Percentiles rank a stretch among this genome's conserved stretches.
These are phyloP conservation scores for Gallinago media DNA, from an alignment of 2,113 vertebrate species.

Conservation along the genomic window DNA sequence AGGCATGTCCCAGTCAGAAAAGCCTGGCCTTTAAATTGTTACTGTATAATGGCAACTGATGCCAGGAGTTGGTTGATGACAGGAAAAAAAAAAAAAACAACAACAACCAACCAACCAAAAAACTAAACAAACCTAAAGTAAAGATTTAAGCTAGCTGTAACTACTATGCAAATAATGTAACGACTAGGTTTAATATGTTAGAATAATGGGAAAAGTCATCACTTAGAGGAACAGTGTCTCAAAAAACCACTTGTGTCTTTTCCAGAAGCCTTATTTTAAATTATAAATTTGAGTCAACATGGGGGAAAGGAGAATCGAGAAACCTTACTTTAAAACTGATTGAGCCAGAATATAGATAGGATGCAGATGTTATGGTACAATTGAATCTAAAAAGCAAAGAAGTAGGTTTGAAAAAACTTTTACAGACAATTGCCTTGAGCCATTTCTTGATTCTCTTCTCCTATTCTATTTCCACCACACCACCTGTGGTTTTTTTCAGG, in stretches of 20 bases:
- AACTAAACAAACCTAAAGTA: not conserved
- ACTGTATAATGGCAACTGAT: not conserved
- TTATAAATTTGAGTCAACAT: not conserved
- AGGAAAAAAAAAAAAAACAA: too few species aligned
- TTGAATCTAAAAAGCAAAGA: not conserved
- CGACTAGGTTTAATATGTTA: not conserved
- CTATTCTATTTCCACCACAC: too few species aligned
- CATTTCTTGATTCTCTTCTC: not conserved
- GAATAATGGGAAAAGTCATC: not conserved
- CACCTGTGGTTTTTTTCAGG: accelerated
- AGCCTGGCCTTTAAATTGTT: not conserved
- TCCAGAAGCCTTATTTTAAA: not conserved
- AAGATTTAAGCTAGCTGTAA: not conserved
- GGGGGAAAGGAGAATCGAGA: not conserved
- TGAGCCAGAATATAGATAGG: not conserved
- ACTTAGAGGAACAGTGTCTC: not conserved
- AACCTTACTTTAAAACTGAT: not conserved
- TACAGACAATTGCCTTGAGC: not conserved
- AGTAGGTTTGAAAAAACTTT: not conserved
- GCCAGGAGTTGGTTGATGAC: not conserved
- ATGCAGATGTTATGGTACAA: not conserved
- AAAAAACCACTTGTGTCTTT: not conserved
- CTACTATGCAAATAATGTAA: not conserved
- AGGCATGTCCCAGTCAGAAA: not conserved
- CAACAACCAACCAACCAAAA: not conserved